phyloP scores from a whole-genome alignment of 2,113 vertebrate genomes.

The Lophotis ruficrista region DNA sequence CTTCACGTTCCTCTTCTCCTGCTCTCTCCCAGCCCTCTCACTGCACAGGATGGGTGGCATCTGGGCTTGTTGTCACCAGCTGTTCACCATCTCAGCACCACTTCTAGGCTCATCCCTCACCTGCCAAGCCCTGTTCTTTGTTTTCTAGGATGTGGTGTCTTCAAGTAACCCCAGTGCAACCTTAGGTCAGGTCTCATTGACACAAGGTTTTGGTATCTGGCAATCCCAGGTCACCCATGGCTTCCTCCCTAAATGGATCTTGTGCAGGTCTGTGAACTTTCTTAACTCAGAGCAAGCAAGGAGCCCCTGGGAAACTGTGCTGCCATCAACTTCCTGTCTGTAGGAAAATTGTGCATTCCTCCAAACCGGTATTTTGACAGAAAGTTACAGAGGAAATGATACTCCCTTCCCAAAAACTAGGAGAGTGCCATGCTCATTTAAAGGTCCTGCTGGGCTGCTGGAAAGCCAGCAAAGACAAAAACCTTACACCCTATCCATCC shows the following conservation, averaged over 20 bases:
- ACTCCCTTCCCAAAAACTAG: not conserved
- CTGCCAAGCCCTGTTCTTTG: not conserved
- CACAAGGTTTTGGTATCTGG: not conserved
- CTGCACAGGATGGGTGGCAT: not conserved
- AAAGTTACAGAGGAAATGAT: not conserved
- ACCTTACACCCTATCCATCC: not conserved
- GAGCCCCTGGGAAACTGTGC: not conserved
- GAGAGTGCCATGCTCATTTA: not conserved
- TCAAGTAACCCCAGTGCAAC: not conserved
- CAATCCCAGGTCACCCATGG: fast-evolving
- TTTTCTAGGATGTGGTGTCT: not conserved
- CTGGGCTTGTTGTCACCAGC: not conserved
- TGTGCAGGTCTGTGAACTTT: not conserved
- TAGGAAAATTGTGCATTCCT: not conserved
- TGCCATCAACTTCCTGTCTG: not conserved
- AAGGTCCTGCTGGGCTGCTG: not conserved
- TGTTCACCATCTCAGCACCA: not conserved
- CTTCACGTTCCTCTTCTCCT: not conserved
- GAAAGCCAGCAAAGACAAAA: not conserved
- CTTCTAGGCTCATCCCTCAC: not conserved
- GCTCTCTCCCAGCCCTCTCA: not conserved
- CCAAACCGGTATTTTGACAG: not conserved
- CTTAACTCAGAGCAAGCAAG: not conserved
- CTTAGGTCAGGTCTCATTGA: not conserved
- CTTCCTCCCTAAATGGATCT: not conserved